Base-by-base conservation (phyloP, 2,113 vertebrate species). In the Microtus pennsylvanicus region DNA sequence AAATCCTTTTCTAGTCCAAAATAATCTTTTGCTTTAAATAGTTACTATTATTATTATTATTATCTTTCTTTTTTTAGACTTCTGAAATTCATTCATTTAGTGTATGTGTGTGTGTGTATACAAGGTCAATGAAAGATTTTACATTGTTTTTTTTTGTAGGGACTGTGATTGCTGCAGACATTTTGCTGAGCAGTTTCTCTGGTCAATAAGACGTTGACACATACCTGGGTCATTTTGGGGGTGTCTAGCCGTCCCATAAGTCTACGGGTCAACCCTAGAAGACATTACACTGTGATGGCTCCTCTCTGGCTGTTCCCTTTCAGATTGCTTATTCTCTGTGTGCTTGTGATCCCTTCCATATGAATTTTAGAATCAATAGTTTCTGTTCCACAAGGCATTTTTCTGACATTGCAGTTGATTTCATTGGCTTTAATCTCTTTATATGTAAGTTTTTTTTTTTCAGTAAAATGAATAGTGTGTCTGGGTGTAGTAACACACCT, bases 151-250 rank as follows among this genome's bases (percentile, higher is more conserved):
- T 21, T 47, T 22, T n/a, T 26, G 8, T 63, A 47, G 47, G 26
- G 52, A 30, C 13, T 50, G n/a, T 38, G 30, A 63, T 1, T 12
- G 24, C 45, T 42, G 26, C 35, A 22, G 30, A 8, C 1, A 21
- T 24, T 24, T n/a, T 45, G 1, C 3, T 5, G 2, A 17, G 12
- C 0, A 3, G 24, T 16, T 30, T n/a, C 24, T 63, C 33, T 85
- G 77, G 17, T 35, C 9, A 69, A 9, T 33, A 10, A 70, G 55
- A 65, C n/a, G 30, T 21, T 1, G 21, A 10, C 22, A 52, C 52
- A 8, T 11, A 2, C 24, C 11, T 9, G 55, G 30, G 22, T 42
- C 12, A 85, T 24, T 67, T 47, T 38, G 16, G 30, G 35, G 35
- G 16, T 80, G 13, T 45, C n/a, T 21, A 76, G 9, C 42, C 81